phyloP scores from a whole-genome alignment of 2,797 vertebrate species.

The Takifugu rubripes region DNA sequence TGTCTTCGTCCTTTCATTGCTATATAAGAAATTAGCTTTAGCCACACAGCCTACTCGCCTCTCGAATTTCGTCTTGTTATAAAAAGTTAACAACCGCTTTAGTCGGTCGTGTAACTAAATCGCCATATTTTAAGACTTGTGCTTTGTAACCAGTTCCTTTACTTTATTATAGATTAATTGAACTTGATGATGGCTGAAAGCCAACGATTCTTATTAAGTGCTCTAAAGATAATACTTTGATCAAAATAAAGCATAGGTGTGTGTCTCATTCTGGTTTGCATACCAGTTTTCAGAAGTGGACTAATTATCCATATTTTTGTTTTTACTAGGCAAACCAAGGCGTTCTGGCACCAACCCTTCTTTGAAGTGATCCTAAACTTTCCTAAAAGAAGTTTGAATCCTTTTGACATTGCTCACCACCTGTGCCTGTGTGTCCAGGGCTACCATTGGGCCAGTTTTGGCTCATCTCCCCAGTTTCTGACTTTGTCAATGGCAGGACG shows the following conservation, averaged over 20 bases:
- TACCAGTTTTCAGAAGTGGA: not conserved
- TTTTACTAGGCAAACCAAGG: conserved; percentile 3
- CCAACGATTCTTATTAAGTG: not conserved
- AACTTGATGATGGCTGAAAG: not conserved
- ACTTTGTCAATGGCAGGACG: conserved; percentile 84
- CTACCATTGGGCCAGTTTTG: conserved; percentile 4
- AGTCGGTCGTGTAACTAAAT: not conserved
- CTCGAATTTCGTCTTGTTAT: conserved; percentile 22
- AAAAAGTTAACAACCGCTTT: conserved; percentile 7
- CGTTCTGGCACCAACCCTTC: not conserved
- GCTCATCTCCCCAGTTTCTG: conserved; percentile 20
- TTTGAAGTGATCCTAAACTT: not conserved
- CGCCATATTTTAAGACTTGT: not conserved
- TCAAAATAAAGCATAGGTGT: too few species aligned
- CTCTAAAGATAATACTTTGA: not conserved
- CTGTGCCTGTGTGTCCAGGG: conserved; percentile 22
- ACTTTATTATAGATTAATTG: not conserved
- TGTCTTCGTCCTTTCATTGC: not conserved
- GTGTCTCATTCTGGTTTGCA: not conserved
- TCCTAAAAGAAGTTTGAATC: conserved; percentile 4
- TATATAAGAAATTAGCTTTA: conserved; percentile 34
- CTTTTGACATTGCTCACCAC: conserved; percentile 14
- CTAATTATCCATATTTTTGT: not conserved
- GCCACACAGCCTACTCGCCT: conserved; percentile 43
- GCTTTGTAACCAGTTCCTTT: not conserved